phyloP scores from a whole-genome alignment of 1,140 invertebrate genomes.

The Batillaria attramentaria region DNA sequence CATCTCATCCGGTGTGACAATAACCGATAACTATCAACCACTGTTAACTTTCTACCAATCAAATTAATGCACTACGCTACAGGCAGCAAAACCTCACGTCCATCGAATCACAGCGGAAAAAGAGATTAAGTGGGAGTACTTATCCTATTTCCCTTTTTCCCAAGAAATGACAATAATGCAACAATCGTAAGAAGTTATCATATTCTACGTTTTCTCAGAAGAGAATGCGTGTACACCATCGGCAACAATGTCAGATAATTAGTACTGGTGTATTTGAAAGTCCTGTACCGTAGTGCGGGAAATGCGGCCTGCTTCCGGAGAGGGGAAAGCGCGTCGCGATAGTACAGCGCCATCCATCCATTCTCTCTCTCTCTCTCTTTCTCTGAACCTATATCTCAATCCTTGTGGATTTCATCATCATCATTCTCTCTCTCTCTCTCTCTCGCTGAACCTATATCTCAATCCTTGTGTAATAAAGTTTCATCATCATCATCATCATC shows the following conservation, averaged over 20 bases:
- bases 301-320: not conserved
- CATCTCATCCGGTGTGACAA: too few relatives aligned
- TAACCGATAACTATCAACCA: too few relatives aligned
- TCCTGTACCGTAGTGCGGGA: not conserved
- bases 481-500: too few relatives aligned
- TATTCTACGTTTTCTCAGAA: not conserved
- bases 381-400: not conserved
- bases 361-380: slow-evolving; percentile 6
- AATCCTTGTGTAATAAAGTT: too few relatives aligned
- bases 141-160: too few relatives aligned
- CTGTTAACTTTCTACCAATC: too few relatives aligned
- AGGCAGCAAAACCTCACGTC: too few relatives aligned
- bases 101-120: too few relatives aligned
- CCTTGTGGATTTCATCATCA: too few relatives aligned
- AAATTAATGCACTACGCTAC: too few relatives aligned
- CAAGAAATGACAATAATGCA: not conserved
- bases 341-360: not conserved
- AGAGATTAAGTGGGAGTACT: too few relatives aligned
- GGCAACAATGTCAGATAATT: not conserved
- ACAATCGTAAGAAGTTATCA: not conserved
- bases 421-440: not conserved
- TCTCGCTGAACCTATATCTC: too few relatives aligned
- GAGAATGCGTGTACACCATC: not conserved
- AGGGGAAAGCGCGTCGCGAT: not conserved
- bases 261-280: not conserved